Conservation (phyloP, 2,797 vertebrate species). For the Neostethus bicornis region DNA sequence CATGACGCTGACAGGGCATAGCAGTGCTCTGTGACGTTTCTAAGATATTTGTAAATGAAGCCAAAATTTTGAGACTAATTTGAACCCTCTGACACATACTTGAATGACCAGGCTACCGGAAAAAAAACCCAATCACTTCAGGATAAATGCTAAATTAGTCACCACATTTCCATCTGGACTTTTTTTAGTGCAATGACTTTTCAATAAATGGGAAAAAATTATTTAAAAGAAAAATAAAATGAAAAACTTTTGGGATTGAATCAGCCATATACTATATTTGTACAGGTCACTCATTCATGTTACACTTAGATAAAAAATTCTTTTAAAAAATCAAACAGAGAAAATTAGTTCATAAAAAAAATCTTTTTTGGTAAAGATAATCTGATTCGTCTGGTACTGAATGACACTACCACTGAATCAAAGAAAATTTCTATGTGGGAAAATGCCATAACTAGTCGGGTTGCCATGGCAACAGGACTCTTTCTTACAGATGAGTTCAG, state of each 20-base stretch:
- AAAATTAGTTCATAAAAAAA: background rate
- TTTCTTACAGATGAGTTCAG: too few species aligned
- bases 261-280: background rate
- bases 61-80: slow-evolving; percentile 38
- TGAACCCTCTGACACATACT: slow-evolving; percentile 21
- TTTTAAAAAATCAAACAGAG: too few species aligned
- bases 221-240: too few species aligned
- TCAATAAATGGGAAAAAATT: too few species aligned
- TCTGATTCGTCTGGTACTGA: background rate
- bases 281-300: too few species aligned
- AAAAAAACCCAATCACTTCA: slow-evolving; percentile 13
- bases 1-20: slow-evolving; percentile 27
- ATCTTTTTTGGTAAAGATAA: background rate
- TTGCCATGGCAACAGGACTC: too few species aligned
- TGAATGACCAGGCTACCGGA: slow-evolving; percentile 36
- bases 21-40: slow-evolving; percentile 17
- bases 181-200: too few species aligned
- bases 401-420: too few species aligned
- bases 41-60: slow-evolving; percentile 27
- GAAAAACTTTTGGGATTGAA: background rate
- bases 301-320: too few species aligned
- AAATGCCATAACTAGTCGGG: too few species aligned
- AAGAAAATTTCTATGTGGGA: too few species aligned
- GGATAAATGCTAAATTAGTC: background rate
- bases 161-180: too few species aligned